Percentiles rank a stretch among this genome's conserved stretches.
phyloP scores from a whole-genome alignment of 2,797 vertebrate species.

The Neosilurus hyrtlii region DNA sequence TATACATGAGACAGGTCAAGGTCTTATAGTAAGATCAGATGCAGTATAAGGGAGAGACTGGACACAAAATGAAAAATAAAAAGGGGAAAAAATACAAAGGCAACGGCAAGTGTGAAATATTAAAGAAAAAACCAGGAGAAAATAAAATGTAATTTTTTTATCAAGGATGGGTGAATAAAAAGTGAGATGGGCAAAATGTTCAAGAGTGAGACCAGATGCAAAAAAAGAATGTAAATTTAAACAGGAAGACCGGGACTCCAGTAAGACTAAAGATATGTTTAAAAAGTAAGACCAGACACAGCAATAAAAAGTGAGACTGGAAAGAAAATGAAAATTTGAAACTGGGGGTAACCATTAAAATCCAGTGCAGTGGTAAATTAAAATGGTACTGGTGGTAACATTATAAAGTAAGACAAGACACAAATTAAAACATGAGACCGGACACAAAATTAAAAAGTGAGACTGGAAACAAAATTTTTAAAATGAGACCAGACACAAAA shows the following conservation, averaged over 20 bases:
- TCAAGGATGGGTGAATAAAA: neutral
- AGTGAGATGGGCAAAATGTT: neutral
- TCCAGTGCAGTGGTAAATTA: neutral
- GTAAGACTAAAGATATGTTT: neutral
- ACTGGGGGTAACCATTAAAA: neutral
- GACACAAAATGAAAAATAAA: neutral
- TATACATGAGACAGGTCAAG: neutral
- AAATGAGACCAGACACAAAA: no score
- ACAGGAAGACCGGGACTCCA: no score
- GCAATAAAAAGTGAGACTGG: neutral
- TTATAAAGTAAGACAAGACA: neutral
- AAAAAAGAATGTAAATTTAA: neutral
- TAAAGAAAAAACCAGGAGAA: neutral
- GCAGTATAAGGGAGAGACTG: neutral
- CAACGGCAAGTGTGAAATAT: neutral
- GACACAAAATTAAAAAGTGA: neutral
- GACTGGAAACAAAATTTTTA: neutral
- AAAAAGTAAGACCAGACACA: neutral
- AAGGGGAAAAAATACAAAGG: neutral
- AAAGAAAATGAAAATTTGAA: neutral
- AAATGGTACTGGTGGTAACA: neutral
- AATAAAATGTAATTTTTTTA: no score
- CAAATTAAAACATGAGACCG: neutral
- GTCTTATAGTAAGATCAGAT: neutral
- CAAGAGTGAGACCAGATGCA: neutral